Percentiles rank a stretch among this genome's conserved stretches.
Conservation (phyloP, 2,113 vertebrate genomes). For the Euleptes europaea region DNA sequence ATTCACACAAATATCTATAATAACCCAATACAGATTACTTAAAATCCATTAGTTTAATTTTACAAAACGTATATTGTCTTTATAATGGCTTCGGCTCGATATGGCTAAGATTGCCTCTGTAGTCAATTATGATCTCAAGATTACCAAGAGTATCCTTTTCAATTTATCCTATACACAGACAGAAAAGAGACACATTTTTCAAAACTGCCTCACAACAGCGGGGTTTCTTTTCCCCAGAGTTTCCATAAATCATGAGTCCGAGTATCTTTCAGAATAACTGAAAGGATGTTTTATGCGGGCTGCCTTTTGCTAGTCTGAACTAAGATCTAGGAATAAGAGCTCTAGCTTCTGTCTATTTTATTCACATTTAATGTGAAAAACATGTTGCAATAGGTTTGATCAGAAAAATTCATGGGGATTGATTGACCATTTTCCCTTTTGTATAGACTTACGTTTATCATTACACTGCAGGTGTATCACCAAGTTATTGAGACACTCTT, state of each 20-base stretch:
- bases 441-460: constrained; percentile 80
- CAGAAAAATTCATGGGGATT: not conserved
- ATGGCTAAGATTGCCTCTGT: not conserved
- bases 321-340: not conserved
- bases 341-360: not conserved
- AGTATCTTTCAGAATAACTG: not conserved
- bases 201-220: not conserved
- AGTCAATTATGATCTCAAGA: not conserved
- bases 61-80: too few relatives aligned
- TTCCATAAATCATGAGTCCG: not conserved
- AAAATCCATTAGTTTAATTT: too few relatives aligned
- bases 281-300: not conserved
- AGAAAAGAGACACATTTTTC: not conserved
- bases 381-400: not conserved
- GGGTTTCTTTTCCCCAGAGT: not conserved
- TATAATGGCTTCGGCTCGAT: not conserved
- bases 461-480: constrained; percentile 82
- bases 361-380: not conserved
- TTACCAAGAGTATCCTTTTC: not conserved
- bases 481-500: constrained; percentile 72
- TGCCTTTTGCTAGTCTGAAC: not conserved
- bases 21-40: not conserved
- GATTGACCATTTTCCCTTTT: not conserved
- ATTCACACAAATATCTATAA: not conserved
- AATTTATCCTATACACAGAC: not conserved